Percentiles rank a stretch among this genome's conserved stretches.
phyloP scores from a whole-genome alignment of 53 echinoderm and acorn worm species.

The Glandiceps talaboti region DNA sequence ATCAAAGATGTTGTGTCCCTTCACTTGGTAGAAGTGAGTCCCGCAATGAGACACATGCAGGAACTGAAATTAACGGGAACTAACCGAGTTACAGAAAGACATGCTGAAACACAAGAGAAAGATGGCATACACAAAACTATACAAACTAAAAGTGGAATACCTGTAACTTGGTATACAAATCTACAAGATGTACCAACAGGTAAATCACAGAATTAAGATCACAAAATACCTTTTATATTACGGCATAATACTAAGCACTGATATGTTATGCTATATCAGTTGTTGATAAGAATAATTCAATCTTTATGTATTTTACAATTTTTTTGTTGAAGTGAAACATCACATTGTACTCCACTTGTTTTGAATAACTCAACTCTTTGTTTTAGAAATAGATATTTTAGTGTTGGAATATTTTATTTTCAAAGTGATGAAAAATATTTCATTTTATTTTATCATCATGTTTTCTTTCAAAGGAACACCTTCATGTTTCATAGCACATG shows the following conservation, averaged over 20 bases:
- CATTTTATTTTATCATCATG: too few relatives aligned
- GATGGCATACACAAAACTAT: constrained; percentile 22
- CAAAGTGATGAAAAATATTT: too few relatives aligned
- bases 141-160: constrained; percentile 46
- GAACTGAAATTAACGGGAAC: constrained; percentile 55
- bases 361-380: too few relatives aligned
- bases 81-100: neutral
- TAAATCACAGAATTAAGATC: constrained; percentile 20
- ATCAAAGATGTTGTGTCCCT: constrained; percentile 53
- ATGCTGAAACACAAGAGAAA: neutral
- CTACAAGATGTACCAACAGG: constrained; percentile 73
- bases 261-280: too few relatives aligned
- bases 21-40: constrained; percentile 90
- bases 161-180: constrained; percentile 73
- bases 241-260: too few relatives aligned
- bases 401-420: too few relatives aligned
- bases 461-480: constrained; percentile 32
- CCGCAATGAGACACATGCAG: constrained; percentile 76
- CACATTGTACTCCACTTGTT: too few relatives aligned
- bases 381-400: too few relatives aligned
- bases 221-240: too few relatives aligned
- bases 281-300: too few relatives aligned
- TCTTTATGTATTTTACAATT: too few relatives aligned
- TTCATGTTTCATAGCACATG: constrained; percentile 83
- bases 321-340: too few relatives aligned